Base-by-base conservation (phyloP, 1,140 invertebrate species). In the Epicauta chinensis region DNA sequence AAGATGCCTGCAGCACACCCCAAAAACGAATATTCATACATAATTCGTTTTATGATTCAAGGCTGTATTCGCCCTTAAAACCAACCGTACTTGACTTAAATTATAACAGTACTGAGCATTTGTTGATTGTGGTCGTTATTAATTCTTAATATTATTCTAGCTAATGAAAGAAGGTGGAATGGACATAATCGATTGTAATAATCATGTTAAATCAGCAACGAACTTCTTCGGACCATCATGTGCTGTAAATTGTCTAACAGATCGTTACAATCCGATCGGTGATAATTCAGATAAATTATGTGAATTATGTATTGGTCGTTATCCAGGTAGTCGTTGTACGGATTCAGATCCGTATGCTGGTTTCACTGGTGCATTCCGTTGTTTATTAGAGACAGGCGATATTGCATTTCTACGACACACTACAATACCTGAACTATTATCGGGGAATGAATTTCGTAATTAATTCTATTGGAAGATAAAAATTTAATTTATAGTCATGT, bases 241-340 rank as follows among this genome's bases (percentile, higher is more conserved):
- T 75, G 91, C 94, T 13, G 89, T 93, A 0, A 95, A 96, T 70
- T 90, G 92, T 1, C 71, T 98, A 10, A 82, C 86, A 29, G 86
- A 94, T 65, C 89, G 91, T 71, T 93, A 95, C 65, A 98, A 98
- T 79, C 93, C 93, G 16, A 87, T 95, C 65, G 93, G 91, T 76
- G 81, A 83, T 60, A 83, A 83, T 64, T 80, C 81, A 12, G 80
- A 83, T 59, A 77, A 81, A 49, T 75, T 97, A 3, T 98, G 95
- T 71, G 75, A 84, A 37, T 68, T 97, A 0, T 98, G 95, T 70
- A 77, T 79, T 31, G 90, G 92, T 11, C 81, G 84, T 58, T 74
- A 86, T 11, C 81, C 83, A 10, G 86, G 84, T 2, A 78, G 80
- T 3, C 83, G 83, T 53, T 98, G 95, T 69, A 91, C 91, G 0